Evolutionary conservation across 2,888 invertebrate species (phyloP).

Genomic region (Ypsolopha sequella): DNA sequence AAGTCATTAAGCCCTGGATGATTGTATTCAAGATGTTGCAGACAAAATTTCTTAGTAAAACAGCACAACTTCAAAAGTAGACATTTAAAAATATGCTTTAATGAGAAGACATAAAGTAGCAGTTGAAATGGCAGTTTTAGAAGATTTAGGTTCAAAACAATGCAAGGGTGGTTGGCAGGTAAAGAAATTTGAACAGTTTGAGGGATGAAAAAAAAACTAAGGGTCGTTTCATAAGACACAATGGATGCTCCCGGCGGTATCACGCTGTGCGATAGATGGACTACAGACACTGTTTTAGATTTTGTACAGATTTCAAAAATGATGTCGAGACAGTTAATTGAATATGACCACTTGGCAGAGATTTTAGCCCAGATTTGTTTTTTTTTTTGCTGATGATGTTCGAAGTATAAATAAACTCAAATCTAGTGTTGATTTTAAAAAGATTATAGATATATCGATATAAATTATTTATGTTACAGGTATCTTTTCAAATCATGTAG

Average conservation of each 20-base stretch:
- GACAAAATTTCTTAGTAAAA: slow-evolving; percentile 18
- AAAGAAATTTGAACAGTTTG: slow-evolving; percentile 65
- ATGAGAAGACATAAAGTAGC: slow-evolving; percentile 15
- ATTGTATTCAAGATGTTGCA: slow-evolving; percentile 65
- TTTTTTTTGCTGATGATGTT: neutral
- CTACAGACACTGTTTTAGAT: slow-evolving; percentile 63
- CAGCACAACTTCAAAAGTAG: neutral
- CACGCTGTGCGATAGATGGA: slow-evolving; percentile 62
- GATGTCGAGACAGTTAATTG: slow-evolving; percentile 52
- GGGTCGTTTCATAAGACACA: slow-evolving; percentile 61
- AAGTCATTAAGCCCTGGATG: slow-evolving; percentile 57
- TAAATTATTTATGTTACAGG: too few species aligned
- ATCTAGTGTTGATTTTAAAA: too few species aligned
- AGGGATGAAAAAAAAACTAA: slow-evolving; percentile 64
- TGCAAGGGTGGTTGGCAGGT: slow-evolving; percentile 45
- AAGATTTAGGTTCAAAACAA: slow-evolving; percentile 14
- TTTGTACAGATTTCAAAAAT: slow-evolving; percentile 49
- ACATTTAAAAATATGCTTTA: slow-evolving; percentile 17
- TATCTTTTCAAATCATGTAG: too few species aligned
- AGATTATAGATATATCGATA: too few species aligned
- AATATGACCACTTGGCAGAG: slow-evolving; percentile 49
- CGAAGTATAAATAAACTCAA: slow-evolving; percentile 1
- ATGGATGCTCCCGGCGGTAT: slow-evolving; percentile 55
- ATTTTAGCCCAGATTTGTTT: slow-evolving; percentile 23
- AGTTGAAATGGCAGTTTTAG: neutral